A percentile compares a stretch with the other conserved stretches of the same genome.
Conservation (phyloP, 2,888 invertebrate genomes). For the Parapristionchus giblindavisi region DNA sequence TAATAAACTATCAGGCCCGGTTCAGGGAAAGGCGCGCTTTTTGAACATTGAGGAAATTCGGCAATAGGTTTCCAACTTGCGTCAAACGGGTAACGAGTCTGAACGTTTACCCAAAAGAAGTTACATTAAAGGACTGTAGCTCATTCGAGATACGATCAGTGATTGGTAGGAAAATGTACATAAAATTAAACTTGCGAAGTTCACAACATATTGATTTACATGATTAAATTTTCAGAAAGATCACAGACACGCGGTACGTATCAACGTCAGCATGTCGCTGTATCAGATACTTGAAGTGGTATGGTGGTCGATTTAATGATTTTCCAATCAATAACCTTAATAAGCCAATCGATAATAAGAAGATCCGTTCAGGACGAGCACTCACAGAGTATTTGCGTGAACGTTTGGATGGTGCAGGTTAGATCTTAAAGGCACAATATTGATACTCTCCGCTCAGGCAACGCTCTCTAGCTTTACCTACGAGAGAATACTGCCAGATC, state of each 20-base stretch:
- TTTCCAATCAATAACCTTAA: neutral
- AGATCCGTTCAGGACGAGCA: conserved; percentile 60
- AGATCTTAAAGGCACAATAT: neutral
- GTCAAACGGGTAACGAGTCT: too few relatives aligned
- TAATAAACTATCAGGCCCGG: too few relatives aligned
- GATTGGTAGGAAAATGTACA: too few relatives aligned
- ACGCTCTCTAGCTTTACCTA: neutral
- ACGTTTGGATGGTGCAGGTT: conserved; percentile 69
- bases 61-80: too few relatives aligned
- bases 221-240: conserved; percentile 43
- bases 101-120: too few relatives aligned
- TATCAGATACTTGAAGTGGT: conserved; percentile 74
- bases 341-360: conserved; percentile 12
- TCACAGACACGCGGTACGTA: conserved; percentile 65
- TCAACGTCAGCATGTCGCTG: conserved; percentile 72
- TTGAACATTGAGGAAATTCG: too few relatives aligned
- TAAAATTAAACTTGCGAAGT: too few relatives aligned
- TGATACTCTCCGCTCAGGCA: neutral
- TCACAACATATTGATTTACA: too few relatives aligned
- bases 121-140: too few relatives aligned
- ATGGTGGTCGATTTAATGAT: conserved; percentile 8
- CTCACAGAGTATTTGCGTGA: conserved; percentile 63
- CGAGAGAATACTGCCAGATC: too few relatives aligned
- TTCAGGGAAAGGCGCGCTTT: too few relatives aligned
- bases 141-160: too few relatives aligned